These are phyloP conservation scores for Spodoptera frugiperda DNA, from an alignment of 1,140 invertebrate genomes.

Conservation along the genomic window DNA sequence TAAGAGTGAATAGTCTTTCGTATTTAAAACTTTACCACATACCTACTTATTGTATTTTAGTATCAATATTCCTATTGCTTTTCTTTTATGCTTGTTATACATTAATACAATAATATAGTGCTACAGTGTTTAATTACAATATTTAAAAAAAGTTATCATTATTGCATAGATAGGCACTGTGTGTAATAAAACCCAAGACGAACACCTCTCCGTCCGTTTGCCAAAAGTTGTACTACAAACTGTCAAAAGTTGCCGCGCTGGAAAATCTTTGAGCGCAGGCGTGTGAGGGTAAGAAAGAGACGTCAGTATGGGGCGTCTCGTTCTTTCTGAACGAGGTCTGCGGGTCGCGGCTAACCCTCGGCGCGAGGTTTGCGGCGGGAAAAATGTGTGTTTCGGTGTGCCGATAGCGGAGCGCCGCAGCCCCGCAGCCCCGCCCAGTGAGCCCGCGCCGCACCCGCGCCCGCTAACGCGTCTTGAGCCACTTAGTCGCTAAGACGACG, in stretches of 20 bases:
- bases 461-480: constrained; percentile 84
- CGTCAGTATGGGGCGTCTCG: constrained; percentile 59
- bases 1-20: too few relatives aligned
- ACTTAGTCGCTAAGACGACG: constrained; percentile 83
- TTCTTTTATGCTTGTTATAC: too few relatives aligned
- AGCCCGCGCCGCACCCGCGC: constrained; percentile 62
- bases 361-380: constrained; percentile 84
- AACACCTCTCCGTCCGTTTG: constrained; percentile 1
- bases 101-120: too few relatives aligned
- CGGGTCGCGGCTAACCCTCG: constrained; percentile 84
- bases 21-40: too few relatives aligned
- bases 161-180: too few relatives aligned
- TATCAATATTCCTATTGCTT: too few relatives aligned
- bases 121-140: too few relatives aligned
- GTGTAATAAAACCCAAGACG: too few relatives aligned
- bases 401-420: constrained; percentile 82
- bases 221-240: constrained; percentile 54
- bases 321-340: constrained; percentile 79
- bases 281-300: constrained; percentile 58
- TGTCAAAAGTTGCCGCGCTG: constrained; percentile 78
- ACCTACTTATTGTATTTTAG: too few relatives aligned
- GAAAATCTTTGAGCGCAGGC: constrained; percentile 63
- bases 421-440: constrained; percentile 72
- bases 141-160: too few relatives aligned
- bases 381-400: constrained; percentile 86